Conservation (phyloP, 2,888 invertebrate species). For the Erpobdella octoculata region DNA sequence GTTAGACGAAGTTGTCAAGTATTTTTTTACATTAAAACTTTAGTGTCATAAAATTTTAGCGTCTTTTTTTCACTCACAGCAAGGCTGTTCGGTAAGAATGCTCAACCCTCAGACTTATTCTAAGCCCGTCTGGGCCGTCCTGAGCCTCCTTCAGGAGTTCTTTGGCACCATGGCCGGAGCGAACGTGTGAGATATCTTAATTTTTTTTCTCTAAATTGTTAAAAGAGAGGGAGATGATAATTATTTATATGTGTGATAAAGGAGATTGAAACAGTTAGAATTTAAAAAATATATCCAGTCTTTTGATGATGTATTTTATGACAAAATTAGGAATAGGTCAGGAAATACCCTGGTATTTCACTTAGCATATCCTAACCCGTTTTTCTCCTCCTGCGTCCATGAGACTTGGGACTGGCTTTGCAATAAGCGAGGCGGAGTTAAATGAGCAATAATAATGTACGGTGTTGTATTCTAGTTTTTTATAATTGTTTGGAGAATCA, state of each 20-base stretch:
- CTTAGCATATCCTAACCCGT: too few species aligned
- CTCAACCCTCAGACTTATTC: conserved; percentile 82
- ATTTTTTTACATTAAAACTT: neutral
- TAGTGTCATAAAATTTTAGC: neutral
- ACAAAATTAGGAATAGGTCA: too few species aligned
- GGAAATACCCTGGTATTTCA: too few species aligned
- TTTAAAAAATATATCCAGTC: too few species aligned
- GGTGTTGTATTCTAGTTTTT: neutral
- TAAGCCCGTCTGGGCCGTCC: conserved; percentile 57
- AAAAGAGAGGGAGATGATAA: neutral
- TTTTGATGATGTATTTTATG: too few species aligned
- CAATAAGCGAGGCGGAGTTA: neutral
- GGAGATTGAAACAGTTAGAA: too few species aligned
- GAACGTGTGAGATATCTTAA: conserved; percentile 61
- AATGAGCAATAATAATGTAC: neutral
- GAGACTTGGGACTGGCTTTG: neutral
- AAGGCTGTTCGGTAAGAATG: conserved; percentile 79
- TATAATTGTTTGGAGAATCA: neutral
- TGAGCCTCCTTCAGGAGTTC: conserved; percentile 75
- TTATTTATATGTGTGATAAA: too few species aligned
- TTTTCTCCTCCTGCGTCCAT: too few species aligned
- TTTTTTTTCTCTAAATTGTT: neutral
- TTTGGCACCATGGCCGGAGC: conserved; percentile 90
- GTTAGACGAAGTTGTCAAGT: neutral
- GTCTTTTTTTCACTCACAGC: conserved; percentile 51